A percentile compares a stretch with the other conserved stretches of the same genome.
These are phyloP conservation scores for Ichneumoninae sp. DNA, from an alignment of 2,888 invertebrate genomes.

Conservation along the genomic window DNA sequence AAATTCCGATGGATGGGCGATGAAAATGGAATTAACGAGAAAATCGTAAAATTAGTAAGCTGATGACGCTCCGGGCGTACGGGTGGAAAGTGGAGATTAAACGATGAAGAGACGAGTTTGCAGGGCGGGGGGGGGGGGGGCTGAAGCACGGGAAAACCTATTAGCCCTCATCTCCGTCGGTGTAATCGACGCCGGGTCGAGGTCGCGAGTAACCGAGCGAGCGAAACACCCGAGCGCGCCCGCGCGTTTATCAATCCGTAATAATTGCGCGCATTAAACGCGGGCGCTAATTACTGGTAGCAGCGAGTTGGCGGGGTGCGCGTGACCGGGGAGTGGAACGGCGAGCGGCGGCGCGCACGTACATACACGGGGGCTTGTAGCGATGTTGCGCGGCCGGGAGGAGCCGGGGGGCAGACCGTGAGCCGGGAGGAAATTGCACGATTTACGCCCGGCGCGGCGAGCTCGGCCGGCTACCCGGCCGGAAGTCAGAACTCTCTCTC, in stretches of 20 bases:
- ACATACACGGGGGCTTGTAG: constrained; percentile 20
- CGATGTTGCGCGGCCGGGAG: constrained; percentile 35
- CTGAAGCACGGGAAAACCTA: constrained; percentile 61
- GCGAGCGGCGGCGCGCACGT: constrained; percentile 59
- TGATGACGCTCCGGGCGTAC: constrained; percentile 16
- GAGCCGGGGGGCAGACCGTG: constrained; percentile 49
- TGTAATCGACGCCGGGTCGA: constrained; percentile 69
- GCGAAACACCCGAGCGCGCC: constrained; percentile 66
- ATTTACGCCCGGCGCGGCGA: constrained; percentile 62
- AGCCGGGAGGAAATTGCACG: constrained; percentile 66
- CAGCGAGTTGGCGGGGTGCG: constrained; percentile 52
- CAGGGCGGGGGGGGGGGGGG: constrained; percentile 6
- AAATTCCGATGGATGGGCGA: background rate
- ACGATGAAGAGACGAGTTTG: constrained; percentile 39
- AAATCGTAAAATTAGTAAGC: constrained; percentile 44
- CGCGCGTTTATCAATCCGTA: constrained; percentile 79
- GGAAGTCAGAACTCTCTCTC: constrained; percentile 52
- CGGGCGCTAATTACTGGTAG: constrained; percentile 77
- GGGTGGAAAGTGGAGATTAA: background rate
- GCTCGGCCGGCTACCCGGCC: constrained; percentile 64
- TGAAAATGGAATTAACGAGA: constrained; percentile 25
- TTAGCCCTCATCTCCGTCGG: constrained; percentile 72
- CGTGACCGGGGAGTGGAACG: constrained; percentile 63
- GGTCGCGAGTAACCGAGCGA: constrained; percentile 37
- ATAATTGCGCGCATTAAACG: constrained; percentile 82